phyloP scores from a whole-genome alignment of 2,888 invertebrate species.

The Seira sanloemensis region DNA sequence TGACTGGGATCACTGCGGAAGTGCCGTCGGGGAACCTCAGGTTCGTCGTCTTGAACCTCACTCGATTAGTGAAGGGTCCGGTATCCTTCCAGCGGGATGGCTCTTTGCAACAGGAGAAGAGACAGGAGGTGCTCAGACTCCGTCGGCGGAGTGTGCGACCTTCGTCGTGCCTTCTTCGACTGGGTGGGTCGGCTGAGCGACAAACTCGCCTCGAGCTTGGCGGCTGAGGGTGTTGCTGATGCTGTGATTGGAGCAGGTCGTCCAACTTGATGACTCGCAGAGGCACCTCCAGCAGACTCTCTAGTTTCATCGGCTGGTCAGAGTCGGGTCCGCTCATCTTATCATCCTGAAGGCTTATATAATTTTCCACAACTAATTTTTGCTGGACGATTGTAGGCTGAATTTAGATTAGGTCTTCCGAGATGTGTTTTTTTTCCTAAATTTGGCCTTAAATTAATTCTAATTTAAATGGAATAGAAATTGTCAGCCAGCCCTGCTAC shows the following conservation, averaged over 20 bases:
- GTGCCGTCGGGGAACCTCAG: conserved; percentile 23
- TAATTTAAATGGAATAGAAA: too few species aligned
- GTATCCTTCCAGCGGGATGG: conserved; percentile 29
- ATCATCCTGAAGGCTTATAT: too few species aligned
- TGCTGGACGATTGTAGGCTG: too few species aligned
- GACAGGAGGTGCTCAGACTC: conserved; percentile 15
- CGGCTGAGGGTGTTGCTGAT: background rate
- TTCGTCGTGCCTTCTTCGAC: background rate
- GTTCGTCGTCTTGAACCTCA: conserved; percentile 28
- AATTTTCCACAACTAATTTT: too few species aligned
- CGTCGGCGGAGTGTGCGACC: background rate
- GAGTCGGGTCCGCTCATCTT: too few species aligned
- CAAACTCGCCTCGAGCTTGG: background rate
- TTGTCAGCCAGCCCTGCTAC: too few species aligned
- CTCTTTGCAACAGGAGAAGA: conserved; percentile 41
- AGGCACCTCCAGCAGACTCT: conserved; percentile 44
- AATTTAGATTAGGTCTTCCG: too few species aligned
- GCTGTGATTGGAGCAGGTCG: conserved; percentile 42
- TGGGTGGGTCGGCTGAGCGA: conserved; percentile 12
- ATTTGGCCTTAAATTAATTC: too few species aligned
- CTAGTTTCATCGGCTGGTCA: conserved; percentile 31
- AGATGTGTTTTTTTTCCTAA: too few species aligned
- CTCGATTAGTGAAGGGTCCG: conserved; percentile 3
- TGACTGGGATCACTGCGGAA: conserved; percentile 33
- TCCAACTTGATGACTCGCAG: conserved; percentile 39